Evolutionary conservation across 2,113 vertebrate genomes (phyloP).

Genomic region (Caranx melampygus): DNA sequence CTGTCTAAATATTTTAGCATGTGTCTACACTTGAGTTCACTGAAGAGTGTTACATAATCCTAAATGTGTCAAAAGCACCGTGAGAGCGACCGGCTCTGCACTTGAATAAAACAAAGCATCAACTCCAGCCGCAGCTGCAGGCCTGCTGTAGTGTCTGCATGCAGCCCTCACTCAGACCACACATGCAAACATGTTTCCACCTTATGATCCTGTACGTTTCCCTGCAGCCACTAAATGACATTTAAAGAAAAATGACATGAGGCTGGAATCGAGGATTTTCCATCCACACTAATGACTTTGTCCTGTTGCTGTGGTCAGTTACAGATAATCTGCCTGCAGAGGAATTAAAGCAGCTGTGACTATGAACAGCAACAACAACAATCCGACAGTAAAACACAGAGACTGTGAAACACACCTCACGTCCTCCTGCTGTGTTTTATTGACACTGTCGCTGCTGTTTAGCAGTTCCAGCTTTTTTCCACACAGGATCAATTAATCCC

Average conservation of each 20-base stretch:
- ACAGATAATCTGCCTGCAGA: constrained; percentile 26
- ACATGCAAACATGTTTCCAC: constrained; percentile 12
- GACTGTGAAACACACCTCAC: not conserved
- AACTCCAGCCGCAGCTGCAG: constrained; percentile 11
- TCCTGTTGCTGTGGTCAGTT: not conserved
- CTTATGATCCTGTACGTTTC: not conserved
- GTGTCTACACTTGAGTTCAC: not conserved
- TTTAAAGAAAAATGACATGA: constrained; percentile 4
- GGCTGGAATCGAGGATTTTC: not conserved
- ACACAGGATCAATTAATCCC: constrained; percentile 37
- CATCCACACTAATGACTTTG: constrained; percentile 52
- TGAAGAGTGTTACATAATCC: not conserved
- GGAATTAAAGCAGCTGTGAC: not conserved
- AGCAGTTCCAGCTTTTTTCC: constrained; percentile 29
- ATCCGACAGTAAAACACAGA: not conserved
- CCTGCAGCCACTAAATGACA: not conserved
- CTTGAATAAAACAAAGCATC: not conserved
- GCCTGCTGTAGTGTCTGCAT: not conserved
- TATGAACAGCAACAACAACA: not conserved
- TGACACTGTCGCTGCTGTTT: constrained; percentile 2
- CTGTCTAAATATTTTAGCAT: constrained; percentile 7
- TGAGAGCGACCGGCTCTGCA: not conserved
- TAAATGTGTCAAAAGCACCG: not conserved
- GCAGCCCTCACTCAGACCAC: constrained; percentile 4
- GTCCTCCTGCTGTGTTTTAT: not conserved